Evolutionary conservation across 92 coral and sea anemone genomes (phyloP).

Genomic region (Zoanthus sansibaricus): DNA sequence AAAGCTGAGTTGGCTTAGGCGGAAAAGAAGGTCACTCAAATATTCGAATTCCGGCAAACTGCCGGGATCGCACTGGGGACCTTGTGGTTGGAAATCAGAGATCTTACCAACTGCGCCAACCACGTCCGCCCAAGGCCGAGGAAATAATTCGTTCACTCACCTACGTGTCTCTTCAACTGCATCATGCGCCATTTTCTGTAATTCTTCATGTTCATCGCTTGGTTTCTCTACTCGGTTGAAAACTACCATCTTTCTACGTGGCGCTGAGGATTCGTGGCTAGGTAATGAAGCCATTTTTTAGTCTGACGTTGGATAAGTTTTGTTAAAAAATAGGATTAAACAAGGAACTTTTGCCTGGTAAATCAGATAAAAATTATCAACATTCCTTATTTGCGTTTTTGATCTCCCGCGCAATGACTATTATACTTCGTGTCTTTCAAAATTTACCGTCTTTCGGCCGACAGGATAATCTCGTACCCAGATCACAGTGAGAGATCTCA

Average conservation of each 20-base stretch:
- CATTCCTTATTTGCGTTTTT: background rate
- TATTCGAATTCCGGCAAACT: too few relatives aligned
- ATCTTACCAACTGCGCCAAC: too few relatives aligned
- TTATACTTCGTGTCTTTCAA: conserved; percentile 1
- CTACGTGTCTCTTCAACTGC: conserved; percentile 82
- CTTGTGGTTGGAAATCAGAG: too few relatives aligned
- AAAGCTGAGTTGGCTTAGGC: too few relatives aligned
- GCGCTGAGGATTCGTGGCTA: conserved; percentile 49
- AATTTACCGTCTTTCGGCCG: background rate
- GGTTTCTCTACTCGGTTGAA: conserved; percentile 86
- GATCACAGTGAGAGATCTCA: too few relatives aligned
- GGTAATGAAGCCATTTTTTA: conserved; percentile 14
- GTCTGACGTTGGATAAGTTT: background rate
- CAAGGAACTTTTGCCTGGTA: background rate
- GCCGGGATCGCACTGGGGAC: too few relatives aligned
- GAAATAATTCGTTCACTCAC: conserved; percentile 28
- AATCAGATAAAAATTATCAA: background rate
- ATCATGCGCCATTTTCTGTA: conserved; percentile 98
- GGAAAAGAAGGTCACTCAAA: too few relatives aligned
- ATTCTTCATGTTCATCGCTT: conserved; percentile 94
- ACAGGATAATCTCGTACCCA: too few relatives aligned
- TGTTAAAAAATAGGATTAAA: background rate
- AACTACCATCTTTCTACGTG: conserved; percentile 55
- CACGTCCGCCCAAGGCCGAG: too few relatives aligned
- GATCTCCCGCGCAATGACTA: conserved; percentile 1